Conservation (phyloP, 1,140 invertebrate genomes). For the Cardiocondyla obscurior region DNA sequence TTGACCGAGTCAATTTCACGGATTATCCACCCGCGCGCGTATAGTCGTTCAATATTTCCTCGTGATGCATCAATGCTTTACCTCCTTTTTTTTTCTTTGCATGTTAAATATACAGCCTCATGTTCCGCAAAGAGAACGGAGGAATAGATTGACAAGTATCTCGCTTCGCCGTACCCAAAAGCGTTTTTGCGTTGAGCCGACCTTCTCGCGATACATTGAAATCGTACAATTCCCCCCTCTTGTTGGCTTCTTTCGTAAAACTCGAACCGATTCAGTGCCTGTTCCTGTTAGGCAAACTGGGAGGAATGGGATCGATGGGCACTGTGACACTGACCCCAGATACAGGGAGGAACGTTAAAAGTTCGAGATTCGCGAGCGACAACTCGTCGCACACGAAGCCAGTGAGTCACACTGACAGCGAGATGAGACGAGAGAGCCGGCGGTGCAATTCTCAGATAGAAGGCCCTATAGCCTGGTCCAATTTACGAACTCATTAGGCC, state of each 20-base stretch:
- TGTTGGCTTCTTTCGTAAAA: background rate
- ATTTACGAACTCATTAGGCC: slow-evolving; percentile 82
- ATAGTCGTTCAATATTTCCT: background rate
- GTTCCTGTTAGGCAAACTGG: background rate
- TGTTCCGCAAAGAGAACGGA: background rate
- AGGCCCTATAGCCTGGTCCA: slow-evolving; percentile 72
- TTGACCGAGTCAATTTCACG: background rate
- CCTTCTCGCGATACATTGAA: background rate
- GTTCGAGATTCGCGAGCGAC: slow-evolving; percentile 52
- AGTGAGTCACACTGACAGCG: slow-evolving; percentile 75
- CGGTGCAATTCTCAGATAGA: slow-evolving; percentile 64
- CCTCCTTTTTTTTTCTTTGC: background rate
- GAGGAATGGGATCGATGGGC: background rate
- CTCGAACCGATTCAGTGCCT: background rate
- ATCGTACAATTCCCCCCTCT: background rate
- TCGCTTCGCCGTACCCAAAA: background rate
- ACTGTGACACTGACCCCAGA: slow-evolving; percentile 46
- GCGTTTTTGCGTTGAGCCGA: background rate
- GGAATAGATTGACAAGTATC: background rate
- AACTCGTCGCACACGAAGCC: slow-evolving; percentile 65
- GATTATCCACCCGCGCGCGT: background rate
- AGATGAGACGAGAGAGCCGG: slow-evolving; percentile 63
- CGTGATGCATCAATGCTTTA: slow-evolving; percentile 20
- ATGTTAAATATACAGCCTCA: background rate
- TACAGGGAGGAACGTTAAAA: background rate